Base-by-base conservation (phyloP, 2,888 invertebrate genomes). In the Polietes domitor region DNA sequence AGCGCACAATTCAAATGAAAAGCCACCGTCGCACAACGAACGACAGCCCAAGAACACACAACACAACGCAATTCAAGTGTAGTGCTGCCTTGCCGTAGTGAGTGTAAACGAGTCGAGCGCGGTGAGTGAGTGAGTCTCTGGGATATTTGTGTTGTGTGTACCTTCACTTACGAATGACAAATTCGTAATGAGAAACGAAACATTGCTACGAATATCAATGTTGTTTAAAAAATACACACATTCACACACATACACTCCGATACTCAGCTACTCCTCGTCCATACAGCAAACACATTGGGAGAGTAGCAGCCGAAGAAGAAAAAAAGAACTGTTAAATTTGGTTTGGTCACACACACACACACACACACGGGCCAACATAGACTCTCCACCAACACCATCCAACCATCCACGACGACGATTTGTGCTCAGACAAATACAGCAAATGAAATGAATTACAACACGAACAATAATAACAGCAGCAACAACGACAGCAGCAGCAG, bases 91-190 rank as follows among this genome's bases (percentile, higher is more conserved):
- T 32, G 12, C 37, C 12, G 37, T 37, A 68, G 24, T 41, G 71
- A 73, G 58, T 63, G 26, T 24, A 32, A 41, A 37, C 43, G 68
- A 76, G 72, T 58, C 37, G 63, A 75, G n/a, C n/a, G 77, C 63
- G 21, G 41, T 65, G 55, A 74, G 55, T 50, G 37, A 63, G 73
- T 58, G 70, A 43, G 17, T 55, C 86, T 89, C 88, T 89, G 88
- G 43, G 43, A 68, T 68, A 41, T 68, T 37, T 84, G 82, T 78
- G 53, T 73, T 78, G 78, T 81, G 65, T 84, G 76, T 90, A 90
- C 91, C 90, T 91, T 90, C 89, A 89, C 91, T 89, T 90, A 89
- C 91, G 89, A 90, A 90, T 90, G 90, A 90, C 90, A 90, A 90
- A 90, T 90, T 90, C 91, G 90, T 90, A 90, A 90, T 90, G 90